phyloP scores from a whole-genome alignment of 2,113 vertebrate species.

The Rhagologus leucostigma region DNA sequence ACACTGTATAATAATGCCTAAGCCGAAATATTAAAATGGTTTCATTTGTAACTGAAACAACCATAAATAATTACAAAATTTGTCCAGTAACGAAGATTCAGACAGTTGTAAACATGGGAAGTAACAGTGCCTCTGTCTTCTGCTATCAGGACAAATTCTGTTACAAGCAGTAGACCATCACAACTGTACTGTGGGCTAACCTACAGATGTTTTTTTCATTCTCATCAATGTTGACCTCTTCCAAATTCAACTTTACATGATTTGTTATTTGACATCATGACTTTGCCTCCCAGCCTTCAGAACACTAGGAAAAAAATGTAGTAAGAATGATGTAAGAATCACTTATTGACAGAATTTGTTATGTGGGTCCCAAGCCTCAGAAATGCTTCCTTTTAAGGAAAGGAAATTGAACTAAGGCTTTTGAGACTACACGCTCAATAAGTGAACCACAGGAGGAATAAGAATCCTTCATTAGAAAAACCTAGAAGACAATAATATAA shows the following conservation, averaged over 20 bases:
- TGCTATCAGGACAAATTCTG: not conserved
- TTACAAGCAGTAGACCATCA: not conserved
- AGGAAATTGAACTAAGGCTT: not conserved
- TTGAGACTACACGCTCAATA: not conserved
- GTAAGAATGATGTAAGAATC: not conserved
- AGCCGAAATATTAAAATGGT: not conserved
- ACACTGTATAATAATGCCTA: not conserved
- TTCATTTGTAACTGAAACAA: not conserved
- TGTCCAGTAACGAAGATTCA: not conserved
- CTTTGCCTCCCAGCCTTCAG: not conserved
- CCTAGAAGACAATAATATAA: not conserved
- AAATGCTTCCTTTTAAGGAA: not conserved
- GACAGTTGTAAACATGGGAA: not conserved
- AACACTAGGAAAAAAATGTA: not conserved
- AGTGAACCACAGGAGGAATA: not conserved
- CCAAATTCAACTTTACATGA: not conserved
- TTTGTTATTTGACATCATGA: not conserved
- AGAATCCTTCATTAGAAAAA: not conserved
- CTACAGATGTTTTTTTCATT: not conserved
- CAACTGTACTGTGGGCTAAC: not conserved
- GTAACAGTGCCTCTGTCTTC: not conserved
- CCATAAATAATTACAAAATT: not conserved
- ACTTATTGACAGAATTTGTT: not conserved
- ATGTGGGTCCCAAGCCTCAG: not conserved
- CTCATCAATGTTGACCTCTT: not conserved